A percentile compares a stretch with the other conserved stretches of the same genome.
Evolutionary conservation across 2,888 invertebrate genomes (phyloP).

Genomic region (Stomorhina lunata): DNA sequence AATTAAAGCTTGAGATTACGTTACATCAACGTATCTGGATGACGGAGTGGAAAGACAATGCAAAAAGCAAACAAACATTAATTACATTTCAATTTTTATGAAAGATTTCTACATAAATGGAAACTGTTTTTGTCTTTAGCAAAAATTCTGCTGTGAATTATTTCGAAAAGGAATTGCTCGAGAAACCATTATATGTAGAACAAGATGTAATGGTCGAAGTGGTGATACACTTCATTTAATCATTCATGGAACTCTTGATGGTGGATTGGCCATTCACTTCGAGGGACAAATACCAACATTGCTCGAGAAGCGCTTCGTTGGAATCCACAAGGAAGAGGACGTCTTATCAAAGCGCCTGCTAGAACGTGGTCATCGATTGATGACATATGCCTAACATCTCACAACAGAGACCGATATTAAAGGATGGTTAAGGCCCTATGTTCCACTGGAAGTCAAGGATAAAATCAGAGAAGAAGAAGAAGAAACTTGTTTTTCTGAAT

Average conservation of each 20-base stretch:
- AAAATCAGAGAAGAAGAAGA: no score
- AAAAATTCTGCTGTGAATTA: slow-evolving; percentile 29
- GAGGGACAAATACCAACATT: no score
- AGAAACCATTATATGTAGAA: slow-evolving; percentile 4
- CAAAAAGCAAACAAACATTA: slow-evolving; percentile 34
- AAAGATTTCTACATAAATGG: slow-evolving; percentile 34
- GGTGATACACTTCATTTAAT: background rate
- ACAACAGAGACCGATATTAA: no score
- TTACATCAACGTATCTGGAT: background rate
- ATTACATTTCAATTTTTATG: slow-evolving; percentile 55
- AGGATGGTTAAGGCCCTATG: no score
- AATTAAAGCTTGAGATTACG: background rate
- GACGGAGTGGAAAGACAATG: background rate
- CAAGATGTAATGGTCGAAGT: background rate
- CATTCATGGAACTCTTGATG: background rate
- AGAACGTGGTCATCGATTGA: no score
- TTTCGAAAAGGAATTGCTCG: slow-evolving; percentile 13
- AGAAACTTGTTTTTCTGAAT: no score
- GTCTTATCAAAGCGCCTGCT: no score
- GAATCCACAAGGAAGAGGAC: no score
- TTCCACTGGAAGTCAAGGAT: no score
- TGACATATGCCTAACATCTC: no score
- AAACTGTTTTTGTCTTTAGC: slow-evolving; percentile 12
- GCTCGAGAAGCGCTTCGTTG: no score
- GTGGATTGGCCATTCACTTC: background rate